These are phyloP conservation scores for Cerastis rubricosa DNA, from an alignment of 2,888 invertebrate genomes.

Conservation along the genomic window DNA sequence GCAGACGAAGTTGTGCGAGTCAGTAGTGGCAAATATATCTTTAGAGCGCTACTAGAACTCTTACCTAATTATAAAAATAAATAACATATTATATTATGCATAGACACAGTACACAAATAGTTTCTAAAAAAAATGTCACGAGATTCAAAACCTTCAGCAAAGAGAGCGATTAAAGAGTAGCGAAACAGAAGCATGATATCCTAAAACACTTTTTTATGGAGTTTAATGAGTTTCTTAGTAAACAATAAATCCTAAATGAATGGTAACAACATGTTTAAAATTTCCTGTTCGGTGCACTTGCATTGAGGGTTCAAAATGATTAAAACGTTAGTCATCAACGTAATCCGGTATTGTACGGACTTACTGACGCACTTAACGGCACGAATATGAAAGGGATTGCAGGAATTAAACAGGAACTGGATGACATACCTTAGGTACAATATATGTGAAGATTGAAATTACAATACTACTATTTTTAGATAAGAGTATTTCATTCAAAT, in stretches of 20 bases:
- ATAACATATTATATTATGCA: not conserved
- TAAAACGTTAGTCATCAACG: slow-evolving; percentile 35
- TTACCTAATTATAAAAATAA: not conserved
- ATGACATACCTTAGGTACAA: not conserved
- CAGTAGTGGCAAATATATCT: no score
- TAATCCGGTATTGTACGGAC: slow-evolving; percentile 11
- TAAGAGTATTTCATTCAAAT: not conserved
- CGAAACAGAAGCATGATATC: slow-evolving; percentile 2
- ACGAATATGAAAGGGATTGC: slow-evolving; percentile 11
- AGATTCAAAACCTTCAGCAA: not conserved
- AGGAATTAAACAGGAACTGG: slow-evolving; percentile 20
- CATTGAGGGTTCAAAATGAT: slow-evolving; percentile 29
- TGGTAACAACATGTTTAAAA: slow-evolving; percentile 16
- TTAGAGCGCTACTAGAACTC: not conserved
- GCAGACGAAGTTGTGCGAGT: no score
- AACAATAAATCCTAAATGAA: not conserved
- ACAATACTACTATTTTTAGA: no score
- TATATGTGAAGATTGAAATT: not conserved
- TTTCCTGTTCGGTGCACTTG: slow-evolving; percentile 38
- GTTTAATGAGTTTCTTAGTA: slow-evolving; percentile 6
- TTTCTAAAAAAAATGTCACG: not conserved
- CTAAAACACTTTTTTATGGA: not conserved
- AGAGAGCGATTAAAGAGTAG: not conserved
- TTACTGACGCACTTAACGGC: slow-evolving; percentile 39
- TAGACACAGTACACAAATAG: not conserved